Conservation (phyloP, 2,888 invertebrate species). For the Caenorhabditis sp. region DNA sequence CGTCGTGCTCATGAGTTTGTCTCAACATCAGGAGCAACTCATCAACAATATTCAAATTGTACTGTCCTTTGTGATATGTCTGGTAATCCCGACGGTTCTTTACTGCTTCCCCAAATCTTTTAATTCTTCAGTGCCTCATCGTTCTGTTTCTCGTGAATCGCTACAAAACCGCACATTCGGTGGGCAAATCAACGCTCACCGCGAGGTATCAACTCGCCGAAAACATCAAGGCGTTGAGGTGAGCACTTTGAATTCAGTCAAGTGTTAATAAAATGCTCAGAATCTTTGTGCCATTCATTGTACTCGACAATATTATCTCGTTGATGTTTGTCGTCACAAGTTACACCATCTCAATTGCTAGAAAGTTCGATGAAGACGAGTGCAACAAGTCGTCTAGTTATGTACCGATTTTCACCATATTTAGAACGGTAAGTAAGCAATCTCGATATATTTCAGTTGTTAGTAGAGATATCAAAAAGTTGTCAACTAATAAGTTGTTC, state of each 20-base stretch:
- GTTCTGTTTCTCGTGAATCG: constrained; percentile 42
- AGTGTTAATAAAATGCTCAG: constrained; percentile 3
- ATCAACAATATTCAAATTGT: constrained; percentile 39
- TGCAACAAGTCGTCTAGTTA: constrained; percentile 29
- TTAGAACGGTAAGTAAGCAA: constrained; percentile 12
- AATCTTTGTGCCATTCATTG: constrained; percentile 54
- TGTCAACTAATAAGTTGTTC: not conserved
- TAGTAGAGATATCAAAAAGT: no score
- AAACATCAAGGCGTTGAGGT: constrained; percentile 57
- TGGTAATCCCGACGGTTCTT: no score
- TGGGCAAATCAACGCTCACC: constrained; percentile 37
- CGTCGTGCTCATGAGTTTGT: constrained; percentile 31
- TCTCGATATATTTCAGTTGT: no score
- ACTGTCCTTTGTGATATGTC: constrained; percentile 32
- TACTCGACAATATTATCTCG: constrained; percentile 44
- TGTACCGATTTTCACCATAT: constrained; percentile 25
- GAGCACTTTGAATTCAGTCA: not conserved
- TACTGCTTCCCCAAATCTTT: no score
- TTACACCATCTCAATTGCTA: constrained; percentile 22
- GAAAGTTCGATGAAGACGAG: constrained; percentile 41
- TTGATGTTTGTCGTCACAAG: constrained; percentile 51
- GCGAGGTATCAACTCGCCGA: constrained; percentile 53
- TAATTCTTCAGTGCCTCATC: constrained; percentile 48
- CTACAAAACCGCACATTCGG: constrained; percentile 32
- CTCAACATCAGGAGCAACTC: constrained; percentile 23